Evolutionary conservation across 2,888 invertebrate species (phyloP), one percentile per base, ranked within the genome.

Genomic region (Bursaphelenchus okinawaensis): DNA sequence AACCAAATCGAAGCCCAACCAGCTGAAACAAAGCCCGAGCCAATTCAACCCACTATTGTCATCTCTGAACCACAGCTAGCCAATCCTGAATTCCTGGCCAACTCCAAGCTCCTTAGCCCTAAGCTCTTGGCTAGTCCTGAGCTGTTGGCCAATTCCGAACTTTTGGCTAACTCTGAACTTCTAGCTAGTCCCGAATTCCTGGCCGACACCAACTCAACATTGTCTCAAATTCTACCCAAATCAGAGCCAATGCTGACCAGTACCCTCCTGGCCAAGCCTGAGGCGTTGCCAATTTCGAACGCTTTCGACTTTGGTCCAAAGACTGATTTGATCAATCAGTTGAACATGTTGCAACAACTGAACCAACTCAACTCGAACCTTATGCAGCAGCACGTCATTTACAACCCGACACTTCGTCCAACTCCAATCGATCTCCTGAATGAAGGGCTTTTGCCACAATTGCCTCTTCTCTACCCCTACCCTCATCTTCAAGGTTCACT

Each of bases 371-470:
- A 23, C 50, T 20, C 23, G 52, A 76, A 75, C 55, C 75, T 76
- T n/a, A 23, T 63, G 50, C 40, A 40, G 40, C 40, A 40, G 6
- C 50, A 65, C 54, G 40, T 16, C 61, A 8, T 65, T 55, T 19
- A 23, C 50, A 23, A 40, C 52, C 75, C 75, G 58, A 74, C 76
- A n/a, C 24, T 63, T 52, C 54, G 54, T 19, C 51, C 26, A 3
- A 20, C 51, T 12, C 65, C 71, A 23, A 66, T 75, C 59, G 74
- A 77, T 56, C 75, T 73, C 54, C 63, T 70, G 51, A 73, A 70
- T 52, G 78, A 79, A 61, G 79, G 79, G 7, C 75, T 79, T 16
- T 62, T 79, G 12, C 76, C 79, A 28, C 67, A 69, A 31, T 52
- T 68, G 31, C 68, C 71, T 8, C 75, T 76, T 20, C 71, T 75